These are phyloP conservation scores for Cyclargus thomasi DNA, from an alignment of 1,140 invertebrate species.

Conservation along the genomic window DNA sequence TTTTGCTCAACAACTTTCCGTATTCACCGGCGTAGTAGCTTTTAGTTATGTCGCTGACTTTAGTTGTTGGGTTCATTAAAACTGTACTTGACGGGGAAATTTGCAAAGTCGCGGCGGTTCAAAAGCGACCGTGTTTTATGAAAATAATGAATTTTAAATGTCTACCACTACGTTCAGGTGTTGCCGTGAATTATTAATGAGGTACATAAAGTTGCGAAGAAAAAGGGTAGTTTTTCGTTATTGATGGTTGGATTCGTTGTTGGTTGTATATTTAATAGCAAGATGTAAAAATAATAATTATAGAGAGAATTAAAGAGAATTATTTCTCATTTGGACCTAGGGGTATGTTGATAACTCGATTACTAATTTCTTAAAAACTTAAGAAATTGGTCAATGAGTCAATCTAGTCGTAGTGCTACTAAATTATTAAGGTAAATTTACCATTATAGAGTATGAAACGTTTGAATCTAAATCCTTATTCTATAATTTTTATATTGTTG, in stretches of 20 bases:
- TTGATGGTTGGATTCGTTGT: not conserved
- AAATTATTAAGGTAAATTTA: no score
- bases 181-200: not conserved
- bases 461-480: no score
- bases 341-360: no score
- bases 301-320: no score
- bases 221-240: not conserved
- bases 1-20: not conserved
- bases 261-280: not conserved
- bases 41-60: slow-evolving; percentile 15
- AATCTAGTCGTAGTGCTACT: no score
- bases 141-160: not conserved
- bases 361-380: no score
- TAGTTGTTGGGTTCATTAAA: slow-evolving; percentile 29
- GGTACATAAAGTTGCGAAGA: no score
- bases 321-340: no score
- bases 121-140: not conserved
- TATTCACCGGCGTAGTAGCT: not conserved
- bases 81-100: slow-evolving; percentile 17
- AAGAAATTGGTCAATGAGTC: no score
- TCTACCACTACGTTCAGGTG: not conserved
- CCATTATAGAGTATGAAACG: no score
- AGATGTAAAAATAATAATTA: no score
- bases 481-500: slow-evolving; percentile 42
- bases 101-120: not conserved